Conservation (phyloP, 1,140 invertebrate species). For the Bombus sibiricus region DNA sequence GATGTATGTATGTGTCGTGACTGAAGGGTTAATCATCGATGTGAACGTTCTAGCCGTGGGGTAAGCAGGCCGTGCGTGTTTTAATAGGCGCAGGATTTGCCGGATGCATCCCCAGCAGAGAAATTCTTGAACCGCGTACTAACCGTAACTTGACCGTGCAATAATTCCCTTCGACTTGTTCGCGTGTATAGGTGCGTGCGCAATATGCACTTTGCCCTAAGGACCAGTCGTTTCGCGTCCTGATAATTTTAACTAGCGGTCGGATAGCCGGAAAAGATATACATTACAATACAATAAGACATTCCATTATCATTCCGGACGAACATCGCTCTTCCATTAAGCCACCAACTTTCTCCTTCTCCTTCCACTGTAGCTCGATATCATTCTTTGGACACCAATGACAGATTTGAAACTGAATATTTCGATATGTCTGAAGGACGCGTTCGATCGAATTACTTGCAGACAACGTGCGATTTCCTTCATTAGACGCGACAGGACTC, state of each 20-base stretch:
- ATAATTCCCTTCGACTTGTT: conserved; percentile 41
- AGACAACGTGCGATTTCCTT: too few relatives aligned
- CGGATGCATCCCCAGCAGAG: conserved; percentile 9
- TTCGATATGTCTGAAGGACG: too few relatives aligned
- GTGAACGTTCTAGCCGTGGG: conserved; percentile 4
- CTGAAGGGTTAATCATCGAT: conserved; percentile 10
- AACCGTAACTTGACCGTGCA: conserved; percentile 26
- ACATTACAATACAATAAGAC: background rate
- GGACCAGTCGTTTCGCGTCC: conserved; percentile 42
- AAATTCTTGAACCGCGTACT: conserved; percentile 2
- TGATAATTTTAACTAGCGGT: conserved; percentile 50
- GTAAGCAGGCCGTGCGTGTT: background rate
- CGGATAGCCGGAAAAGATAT: conserved; percentile 26
- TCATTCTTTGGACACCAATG: background rate
- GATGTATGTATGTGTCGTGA: background rate
- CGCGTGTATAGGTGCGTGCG: background rate
- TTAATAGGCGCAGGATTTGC: background rate
- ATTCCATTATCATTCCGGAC: background rate
- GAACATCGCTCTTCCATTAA: background rate
- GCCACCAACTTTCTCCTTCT: background rate
- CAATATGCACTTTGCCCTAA: conserved; percentile 30
- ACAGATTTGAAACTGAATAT: background rate
- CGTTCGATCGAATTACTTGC: too few relatives aligned
- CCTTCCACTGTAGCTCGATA: background rate
- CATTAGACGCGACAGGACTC: too few relatives aligned